phyloP scores from a whole-genome alignment of 2,113 vertebrate genomes.

The Tetraodon nigroviridis region DNA sequence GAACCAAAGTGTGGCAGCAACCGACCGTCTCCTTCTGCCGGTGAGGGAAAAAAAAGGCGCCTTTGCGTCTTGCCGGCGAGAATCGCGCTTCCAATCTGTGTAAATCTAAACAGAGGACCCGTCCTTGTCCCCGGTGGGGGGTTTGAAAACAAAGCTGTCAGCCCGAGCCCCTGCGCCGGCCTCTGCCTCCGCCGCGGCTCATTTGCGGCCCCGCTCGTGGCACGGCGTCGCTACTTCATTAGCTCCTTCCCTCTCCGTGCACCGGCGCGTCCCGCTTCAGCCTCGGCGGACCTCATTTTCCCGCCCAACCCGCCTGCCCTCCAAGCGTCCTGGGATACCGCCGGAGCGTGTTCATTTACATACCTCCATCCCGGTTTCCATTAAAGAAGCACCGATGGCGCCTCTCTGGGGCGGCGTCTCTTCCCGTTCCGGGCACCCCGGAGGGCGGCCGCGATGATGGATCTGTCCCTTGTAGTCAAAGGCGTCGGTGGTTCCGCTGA shows the following conservation, averaged over 20 bases:
- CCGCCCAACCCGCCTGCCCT: constrained; percentile 45
- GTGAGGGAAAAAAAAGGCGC: too few species aligned
- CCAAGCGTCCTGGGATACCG: constrained; percentile 39
- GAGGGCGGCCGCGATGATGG: constrained; percentile 44
- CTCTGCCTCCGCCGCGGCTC: constrained; percentile 35
- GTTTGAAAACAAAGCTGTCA: constrained; percentile 43
- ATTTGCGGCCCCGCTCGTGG: constrained; percentile 56
- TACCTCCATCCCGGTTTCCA: constrained; percentile 43
- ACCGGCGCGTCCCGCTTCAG: constrained; percentile 7
- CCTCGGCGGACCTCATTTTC: constrained; percentile 35
- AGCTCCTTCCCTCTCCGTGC: constrained; percentile 37
- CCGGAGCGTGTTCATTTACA: constrained; percentile 51
- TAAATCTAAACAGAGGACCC: constrained; percentile 26
- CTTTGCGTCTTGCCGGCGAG: constrained; percentile 5
- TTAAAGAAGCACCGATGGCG: constrained; percentile 37
- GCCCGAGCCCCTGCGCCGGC: background rate
- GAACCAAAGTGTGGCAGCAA: constrained; percentile 11
- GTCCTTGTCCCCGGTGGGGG: constrained; percentile 1
- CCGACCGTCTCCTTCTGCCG: background rate
- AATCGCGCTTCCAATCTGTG: constrained; percentile 21
- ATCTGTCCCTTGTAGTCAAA: constrained; percentile 43
- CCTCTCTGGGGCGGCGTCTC: constrained; percentile 26
- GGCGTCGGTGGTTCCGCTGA: constrained; percentile 27
- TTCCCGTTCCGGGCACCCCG: constrained; percentile 19
- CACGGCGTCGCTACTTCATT: constrained; percentile 61